Evolutionary conservation across 1,140 invertebrate species (phyloP), one percentile per base, ranked within the genome.

Genomic region (Drosophila insularis): DNA sequence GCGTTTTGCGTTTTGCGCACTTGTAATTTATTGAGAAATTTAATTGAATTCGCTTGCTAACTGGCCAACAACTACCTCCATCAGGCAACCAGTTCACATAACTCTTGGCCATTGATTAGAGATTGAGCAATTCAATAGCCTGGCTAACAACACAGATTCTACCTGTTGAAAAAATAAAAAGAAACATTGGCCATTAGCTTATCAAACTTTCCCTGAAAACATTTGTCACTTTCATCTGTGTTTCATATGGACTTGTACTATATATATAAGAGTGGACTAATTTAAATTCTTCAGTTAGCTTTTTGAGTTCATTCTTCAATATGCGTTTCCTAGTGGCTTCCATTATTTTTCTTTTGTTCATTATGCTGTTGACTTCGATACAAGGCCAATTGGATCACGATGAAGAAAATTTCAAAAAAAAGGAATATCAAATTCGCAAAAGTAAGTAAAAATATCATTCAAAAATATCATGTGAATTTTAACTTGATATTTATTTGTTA

Each of bases 11-110:
- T 74, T 69, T 81, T 73, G 43, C 68, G 74, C 81, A 85, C 78
- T 85, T 81, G 67, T 81, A 81, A 86, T 85, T 85, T 85, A 86
- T 85, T 85, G 78, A 69, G 74, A 85, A 85, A 85, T 85, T 86
- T 85, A 86, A 85, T 85, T 85, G 81, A 85, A 86, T 86, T 85
- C 78, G 74, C 74, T 81, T 39, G 23, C 71, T 72, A 50, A 56
- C 60, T 64, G 58, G 69, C 58, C 65, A 73, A 17, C 50, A 50
- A 50, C 43, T 21, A 21, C 17, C 17, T 50, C 13, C 19, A 50
- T 10, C 43, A 21, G 43, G 43, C 65, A 86, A 78, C 78, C 71
- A 71, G 76, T 79, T 21, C 77, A 72, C 63, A 72, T 75, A 77
- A 76, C 74, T 75, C 74, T 81, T 71, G 67, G 39, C 66, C 66